Base-by-base conservation (phyloP, 2,113 vertebrate species). In the Anolis carolinensis region DNA sequence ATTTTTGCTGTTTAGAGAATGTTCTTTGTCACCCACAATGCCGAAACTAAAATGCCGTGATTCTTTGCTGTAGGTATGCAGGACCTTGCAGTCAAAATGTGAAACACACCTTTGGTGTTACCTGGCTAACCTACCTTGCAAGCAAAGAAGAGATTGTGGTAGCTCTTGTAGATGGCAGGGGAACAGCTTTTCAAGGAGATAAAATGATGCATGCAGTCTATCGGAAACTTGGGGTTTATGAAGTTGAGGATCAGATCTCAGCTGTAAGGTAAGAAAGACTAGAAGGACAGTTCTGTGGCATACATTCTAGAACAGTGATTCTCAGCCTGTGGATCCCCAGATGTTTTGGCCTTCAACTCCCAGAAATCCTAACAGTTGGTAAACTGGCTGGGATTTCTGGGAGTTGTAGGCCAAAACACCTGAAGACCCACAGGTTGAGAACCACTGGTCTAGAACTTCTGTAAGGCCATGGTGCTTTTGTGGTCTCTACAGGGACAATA, bases 11-110 rank as follows among this genome's bases (percentile, higher is more conserved):
- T 90, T n/a, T 78, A 85, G 32, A 44, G 23, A 62, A n/a, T 8
- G 16, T 11, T 1, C 30, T 76, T 68, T 67, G 36, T 67, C 18
- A 7, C 5, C 68, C n/a, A 27, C 7, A 39, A 18, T 11, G 36
- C 14, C 67, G 71, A 76, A 68, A 44, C 75, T 52, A 30, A 83
- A 1, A 93, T 83, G 75, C 1, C 86, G 3, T 73, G 44, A 76
- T 67, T 86, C 90, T 92, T 86, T 72, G 44, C 81, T 83, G 89
- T 86, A 97, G 97, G 75, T 97, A 97, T 11, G 97, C 96, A 85
- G 97, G 97, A 81, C 97, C 97, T 81, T 96, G 96, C 91, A 97
- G 95, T 91, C 97, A 97, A 89, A 96, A 95, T 81, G 97, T 97
- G n/a, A 94, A 92, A 52, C 90, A 94, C 88, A 86, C 93, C 2